These are phyloP conservation scores for Rotaria sp. DNA, from an alignment of 2,888 invertebrate species.

Conservation along the genomic window DNA sequence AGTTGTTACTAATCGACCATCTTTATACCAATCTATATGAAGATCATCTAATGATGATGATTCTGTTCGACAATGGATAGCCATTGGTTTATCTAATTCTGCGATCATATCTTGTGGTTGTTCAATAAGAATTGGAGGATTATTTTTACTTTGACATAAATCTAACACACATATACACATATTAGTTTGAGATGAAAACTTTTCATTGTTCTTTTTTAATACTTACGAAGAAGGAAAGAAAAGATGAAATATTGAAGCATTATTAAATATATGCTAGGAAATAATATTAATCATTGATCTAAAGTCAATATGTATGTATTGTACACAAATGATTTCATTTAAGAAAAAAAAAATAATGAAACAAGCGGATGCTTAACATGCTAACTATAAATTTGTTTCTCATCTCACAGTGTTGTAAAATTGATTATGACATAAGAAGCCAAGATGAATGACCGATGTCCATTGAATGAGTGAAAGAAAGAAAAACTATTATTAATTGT, in stretches of 20 bases:
- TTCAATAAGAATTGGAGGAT: background rate
- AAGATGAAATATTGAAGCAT: background rate
- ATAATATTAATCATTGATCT: too few relatives aligned
- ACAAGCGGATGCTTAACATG: background rate
- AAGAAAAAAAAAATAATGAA: background rate
- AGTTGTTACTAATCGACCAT: conserved; percentile 13
- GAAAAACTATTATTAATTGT: background rate
- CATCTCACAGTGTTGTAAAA: background rate
- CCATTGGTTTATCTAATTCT: conserved; percentile 15
- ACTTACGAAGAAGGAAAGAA: background rate
- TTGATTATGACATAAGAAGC: background rate
- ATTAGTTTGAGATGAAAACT: background rate
- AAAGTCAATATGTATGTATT: background rate
- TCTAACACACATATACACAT: background rate
- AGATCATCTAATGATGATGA: conserved; percentile 19
- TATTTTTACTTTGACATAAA: background rate
- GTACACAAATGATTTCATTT: too few relatives aligned
- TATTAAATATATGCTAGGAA: background rate
- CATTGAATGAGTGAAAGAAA: background rate
- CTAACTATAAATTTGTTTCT: background rate
- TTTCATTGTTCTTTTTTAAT: background rate
- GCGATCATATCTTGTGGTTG: background rate
- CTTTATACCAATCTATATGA: conserved; percentile 9
- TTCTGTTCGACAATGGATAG: background rate
- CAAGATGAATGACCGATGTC: background rate